Percentiles rank a stretch among this genome's conserved stretches.
These are phyloP conservation scores for Chloropsis hardwickii DNA, from an alignment of 2,113 vertebrate genomes.

Conservation along the genomic window DNA sequence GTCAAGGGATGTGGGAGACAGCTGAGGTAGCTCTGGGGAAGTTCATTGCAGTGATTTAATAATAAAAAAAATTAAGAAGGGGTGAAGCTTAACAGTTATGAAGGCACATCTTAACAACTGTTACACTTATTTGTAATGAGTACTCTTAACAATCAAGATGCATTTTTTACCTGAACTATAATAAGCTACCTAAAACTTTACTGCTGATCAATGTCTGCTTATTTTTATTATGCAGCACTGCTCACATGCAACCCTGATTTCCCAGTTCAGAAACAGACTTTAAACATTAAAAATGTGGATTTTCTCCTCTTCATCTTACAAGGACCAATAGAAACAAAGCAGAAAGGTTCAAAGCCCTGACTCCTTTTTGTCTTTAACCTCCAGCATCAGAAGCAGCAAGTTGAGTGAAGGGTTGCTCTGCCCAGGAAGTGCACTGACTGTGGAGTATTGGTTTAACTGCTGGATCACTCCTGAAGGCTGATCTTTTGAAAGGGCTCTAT, in stretches of 20 bases:
- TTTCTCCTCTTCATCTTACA: neutral
- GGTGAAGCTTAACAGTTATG: neutral
- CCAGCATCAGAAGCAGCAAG: neutral
- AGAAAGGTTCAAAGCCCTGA: neutral
- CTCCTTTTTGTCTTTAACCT: neutral
- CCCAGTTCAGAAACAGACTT: neutral
- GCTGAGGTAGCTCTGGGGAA: neutral
- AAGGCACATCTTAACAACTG: neutral
- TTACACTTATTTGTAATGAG: neutral
- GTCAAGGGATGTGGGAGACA: fast-evolving
- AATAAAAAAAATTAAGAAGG: neutral
- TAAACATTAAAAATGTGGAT: neutral
- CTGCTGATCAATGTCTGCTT: neutral
- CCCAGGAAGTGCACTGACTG: neutral
- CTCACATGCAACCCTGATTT: neutral
- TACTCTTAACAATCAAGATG: neutral
- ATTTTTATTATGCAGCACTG: neutral
- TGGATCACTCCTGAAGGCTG: neutral
- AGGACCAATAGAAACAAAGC: neutral
- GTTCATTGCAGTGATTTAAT: neutral
- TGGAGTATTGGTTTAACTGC: neutral
- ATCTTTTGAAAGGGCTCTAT: neutral
- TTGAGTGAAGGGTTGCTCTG: neutral
- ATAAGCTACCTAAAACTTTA: neutral
- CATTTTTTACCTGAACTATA: neutral